Evolutionary conservation across 2,113 vertebrate genomes (phyloP), one percentile per base, ranked within the genome.

Genomic region (Carettochelys insculpta): DNA sequence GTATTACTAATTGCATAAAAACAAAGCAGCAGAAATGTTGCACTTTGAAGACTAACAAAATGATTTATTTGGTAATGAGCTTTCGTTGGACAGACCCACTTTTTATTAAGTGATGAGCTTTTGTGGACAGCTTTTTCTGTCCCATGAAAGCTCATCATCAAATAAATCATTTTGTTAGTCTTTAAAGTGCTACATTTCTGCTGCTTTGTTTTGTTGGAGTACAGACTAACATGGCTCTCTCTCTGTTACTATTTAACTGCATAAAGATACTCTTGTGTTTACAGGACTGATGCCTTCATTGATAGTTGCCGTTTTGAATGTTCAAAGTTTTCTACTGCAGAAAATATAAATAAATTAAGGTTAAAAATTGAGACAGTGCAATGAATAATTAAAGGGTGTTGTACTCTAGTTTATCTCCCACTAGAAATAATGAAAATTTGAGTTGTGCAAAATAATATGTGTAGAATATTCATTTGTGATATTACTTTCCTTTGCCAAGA

Each of bases 401-500:
- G 93, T 93, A 45, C 16, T 82, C 84, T 92, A 89, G 94, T 91
- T 95, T 94, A 94, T 96, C 82, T 97, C 73, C 91, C 96, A 89
- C 86, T 94, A 65, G 93, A 85, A 94, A 93, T 86, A 29, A 92
- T 97, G 92, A 96, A 95, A 96, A 95, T 91, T 92, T 31, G 82
- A 94, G 79, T 90, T 96, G 80, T 96, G 89, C 78, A 95, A 94
- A 96, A 97, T 90, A 96, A 88, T 83, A 93, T 91, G 94, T 96
- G 92, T 96, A 95, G 94, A 97, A 96, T 94, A 95, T 96, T 97
- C 91, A 96, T 87, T 97, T 97, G 91, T 97, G 90, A 97, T 97
- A 97, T 98, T 95, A 97, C 95, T 96, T 97, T 97, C 94, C 93
- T 97, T 97, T 98, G 97, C 96, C 97, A 97, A 97, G 89, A 85